Evolutionary conservation across 1,140 invertebrate genomes (phyloP).

Genomic region (Formica selysi): DNA sequence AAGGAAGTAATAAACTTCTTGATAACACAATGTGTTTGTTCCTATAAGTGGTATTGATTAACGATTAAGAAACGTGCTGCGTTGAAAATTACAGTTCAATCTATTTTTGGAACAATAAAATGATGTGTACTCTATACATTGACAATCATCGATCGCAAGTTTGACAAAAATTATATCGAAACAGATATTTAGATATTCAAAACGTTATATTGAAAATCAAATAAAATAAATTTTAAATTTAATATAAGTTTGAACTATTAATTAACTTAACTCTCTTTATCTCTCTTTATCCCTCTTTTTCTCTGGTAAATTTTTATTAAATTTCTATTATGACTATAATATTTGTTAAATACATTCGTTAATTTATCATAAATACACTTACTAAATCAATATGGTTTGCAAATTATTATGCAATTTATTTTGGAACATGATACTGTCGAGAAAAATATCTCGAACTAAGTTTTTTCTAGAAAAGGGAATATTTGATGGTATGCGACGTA

Average conservation of each 20-base stretch:
- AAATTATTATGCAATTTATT: not conserved
- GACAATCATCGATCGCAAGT: not conserved
- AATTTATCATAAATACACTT: not conserved
- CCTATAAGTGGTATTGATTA: conserved; percentile 2
- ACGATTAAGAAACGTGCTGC: not conserved
- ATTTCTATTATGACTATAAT: not conserved
- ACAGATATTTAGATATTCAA: not conserved
- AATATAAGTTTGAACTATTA: not conserved
- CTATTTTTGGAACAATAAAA: not conserved
- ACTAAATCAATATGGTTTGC: not conserved
- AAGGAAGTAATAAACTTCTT: not conserved
- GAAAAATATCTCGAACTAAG: not conserved
- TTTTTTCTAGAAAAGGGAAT: conserved; percentile 26
- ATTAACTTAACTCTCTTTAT: not conserved
- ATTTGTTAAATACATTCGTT: not conserved
- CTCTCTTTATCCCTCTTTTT: not conserved
- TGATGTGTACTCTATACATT: not conserved
- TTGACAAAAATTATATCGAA: not conserved
- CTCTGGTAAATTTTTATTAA: not conserved
- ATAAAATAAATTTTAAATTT: not conserved
- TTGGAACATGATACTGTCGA: not conserved
- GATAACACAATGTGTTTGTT: not conserved
- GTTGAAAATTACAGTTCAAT: not conserved
- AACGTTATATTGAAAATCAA: not conserved
- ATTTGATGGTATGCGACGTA: conserved; percentile 7